Percentiles rank a stretch among this genome's conserved stretches.
Conservation (phyloP, 2,888 invertebrate species). For the Mechanitis mazaeus region DNA sequence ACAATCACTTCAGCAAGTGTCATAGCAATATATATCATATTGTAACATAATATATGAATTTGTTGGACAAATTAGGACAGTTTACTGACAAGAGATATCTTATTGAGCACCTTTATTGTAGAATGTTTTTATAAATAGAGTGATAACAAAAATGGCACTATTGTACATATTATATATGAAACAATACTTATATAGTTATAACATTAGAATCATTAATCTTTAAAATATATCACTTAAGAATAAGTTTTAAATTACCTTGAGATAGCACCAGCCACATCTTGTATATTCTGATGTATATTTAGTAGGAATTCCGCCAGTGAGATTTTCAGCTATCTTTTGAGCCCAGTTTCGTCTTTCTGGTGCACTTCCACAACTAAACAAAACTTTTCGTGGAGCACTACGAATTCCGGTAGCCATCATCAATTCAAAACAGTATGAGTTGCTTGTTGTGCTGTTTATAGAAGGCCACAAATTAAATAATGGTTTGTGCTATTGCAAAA, state of each 20-base stretch:
- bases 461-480: conserved; percentile 11
- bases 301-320: conserved; percentile 79
- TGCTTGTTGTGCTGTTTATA: conserved; percentile 64
- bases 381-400: conserved; percentile 66
- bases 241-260: conserved; percentile 71
- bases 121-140: too few relatives aligned
- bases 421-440: conserved; percentile 80
- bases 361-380: conserved; percentile 75
- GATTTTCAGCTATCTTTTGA: conserved; percentile 85
- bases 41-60: neutral
- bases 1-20: conserved; percentile 7
- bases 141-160: too few relatives aligned
- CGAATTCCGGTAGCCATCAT: conserved; percentile 59
- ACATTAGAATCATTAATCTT: too few relatives aligned
- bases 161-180: too few relatives aligned
- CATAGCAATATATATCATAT: conserved; percentile 3
- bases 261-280: conserved; percentile 88
- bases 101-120: too few relatives aligned
- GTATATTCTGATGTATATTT: conserved; percentile 83
- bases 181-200: too few relatives aligned
- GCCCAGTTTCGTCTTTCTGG: conserved; percentile 82
- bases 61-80: too few relatives aligned
- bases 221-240: too few relatives aligned
- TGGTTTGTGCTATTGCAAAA: conserved; percentile 7
- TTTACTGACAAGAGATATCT: too few relatives aligned